Conservation (phyloP, 2,888 invertebrate species). For the Dryobotodes eremita region DNA sequence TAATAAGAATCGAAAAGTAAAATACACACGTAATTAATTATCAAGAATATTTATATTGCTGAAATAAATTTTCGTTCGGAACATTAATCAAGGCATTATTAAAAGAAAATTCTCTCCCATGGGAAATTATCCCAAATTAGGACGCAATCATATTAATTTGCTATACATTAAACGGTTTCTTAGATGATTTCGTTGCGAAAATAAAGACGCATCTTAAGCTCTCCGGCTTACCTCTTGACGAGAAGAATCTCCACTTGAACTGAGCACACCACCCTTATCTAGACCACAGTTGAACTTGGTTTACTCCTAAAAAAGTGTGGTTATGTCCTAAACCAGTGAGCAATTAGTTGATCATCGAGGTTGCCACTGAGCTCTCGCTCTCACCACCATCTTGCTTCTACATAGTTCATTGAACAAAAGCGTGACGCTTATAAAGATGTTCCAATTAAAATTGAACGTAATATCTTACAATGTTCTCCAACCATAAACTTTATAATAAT, state of each 20-base stretch:
- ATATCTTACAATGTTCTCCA: conserved; percentile 22
- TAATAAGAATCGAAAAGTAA: background rate
- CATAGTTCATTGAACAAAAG: conserved; percentile 14
- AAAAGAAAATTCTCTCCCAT: conserved; percentile 36
- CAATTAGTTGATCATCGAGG: background rate
- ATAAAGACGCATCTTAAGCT: background rate
- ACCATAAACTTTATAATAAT: conserved; percentile 46
- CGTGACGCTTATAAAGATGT: conserved; percentile 2
- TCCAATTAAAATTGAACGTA: conserved; percentile 38
- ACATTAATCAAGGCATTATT: conserved; percentile 35
- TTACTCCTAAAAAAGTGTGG: background rate
- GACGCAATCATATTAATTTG: conserved; percentile 31
- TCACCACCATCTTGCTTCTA: conserved; percentile 4
- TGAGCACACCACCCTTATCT: background rate
- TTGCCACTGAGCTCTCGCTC: background rate
- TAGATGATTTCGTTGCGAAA: background rate
- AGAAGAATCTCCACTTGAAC: background rate
- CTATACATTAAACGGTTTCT: conserved; percentile 11
- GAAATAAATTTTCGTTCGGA: conserved; percentile 21
- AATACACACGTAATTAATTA: too few relatives aligned
- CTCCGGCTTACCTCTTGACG: background rate
- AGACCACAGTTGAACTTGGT: background rate
- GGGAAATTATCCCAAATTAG: conserved; percentile 50
- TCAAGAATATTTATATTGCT: conserved; percentile 30
- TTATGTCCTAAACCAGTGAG: background rate